Evolutionary conservation across 2,113 vertebrate genomes (phyloP).

Genomic region (Sphyrna mokarran): DNA sequence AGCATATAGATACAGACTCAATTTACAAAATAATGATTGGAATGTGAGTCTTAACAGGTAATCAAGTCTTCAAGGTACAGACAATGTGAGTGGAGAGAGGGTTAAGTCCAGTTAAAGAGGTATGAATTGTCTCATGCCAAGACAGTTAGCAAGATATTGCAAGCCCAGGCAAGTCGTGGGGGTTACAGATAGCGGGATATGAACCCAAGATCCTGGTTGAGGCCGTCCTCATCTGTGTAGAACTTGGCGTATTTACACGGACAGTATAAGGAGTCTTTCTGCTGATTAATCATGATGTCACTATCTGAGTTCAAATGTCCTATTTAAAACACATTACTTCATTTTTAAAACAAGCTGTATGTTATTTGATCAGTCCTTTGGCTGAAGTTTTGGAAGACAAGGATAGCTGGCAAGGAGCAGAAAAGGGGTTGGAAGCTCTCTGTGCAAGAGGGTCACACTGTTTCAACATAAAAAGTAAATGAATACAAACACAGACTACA

Average conservation of each 20-base stretch:
- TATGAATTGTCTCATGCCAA: too few relatives aligned
- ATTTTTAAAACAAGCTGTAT: background rate
- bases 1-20: too few relatives aligned
- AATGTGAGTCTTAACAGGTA: too few relatives aligned
- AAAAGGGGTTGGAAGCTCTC: background rate
- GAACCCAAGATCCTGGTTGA: too few relatives aligned
- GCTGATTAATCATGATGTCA: background rate
- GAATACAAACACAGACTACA: background rate
- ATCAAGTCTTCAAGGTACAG: too few relatives aligned
- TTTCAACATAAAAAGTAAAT: background rate
- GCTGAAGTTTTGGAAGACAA: background rate
- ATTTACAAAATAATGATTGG: too few relatives aligned
- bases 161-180: too few relatives aligned
- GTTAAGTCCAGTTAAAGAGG: too few relatives aligned
- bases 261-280: background rate
- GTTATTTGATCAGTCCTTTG: background rate
- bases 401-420: background rate
- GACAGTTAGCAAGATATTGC: too few relatives aligned
- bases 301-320: background rate
- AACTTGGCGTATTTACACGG: background rate
- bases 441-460: background rate
- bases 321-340: conserved; percentile 2
- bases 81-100: too few relatives aligned
- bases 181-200: too few relatives aligned
- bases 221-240: too few relatives aligned